phyloP scores from a whole-genome alignment of 2,888 invertebrate species.

The Pammene aurita region DNA sequence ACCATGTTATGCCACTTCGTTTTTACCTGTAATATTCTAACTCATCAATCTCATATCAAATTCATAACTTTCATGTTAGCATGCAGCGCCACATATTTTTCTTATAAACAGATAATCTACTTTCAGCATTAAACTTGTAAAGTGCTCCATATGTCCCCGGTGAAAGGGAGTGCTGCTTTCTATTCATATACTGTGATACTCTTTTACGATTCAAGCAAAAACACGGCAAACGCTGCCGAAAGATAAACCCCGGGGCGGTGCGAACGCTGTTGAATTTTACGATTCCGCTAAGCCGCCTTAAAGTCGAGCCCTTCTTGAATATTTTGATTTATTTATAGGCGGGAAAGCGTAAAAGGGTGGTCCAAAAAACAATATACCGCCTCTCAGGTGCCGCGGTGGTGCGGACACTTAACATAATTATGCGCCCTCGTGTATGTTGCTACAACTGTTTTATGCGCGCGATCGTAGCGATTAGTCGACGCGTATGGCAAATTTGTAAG shows the following conservation, averaged over 20 bases:
- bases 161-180: conserved; percentile 75
- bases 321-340: conserved; percentile 84
- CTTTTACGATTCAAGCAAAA: conserved; percentile 80
- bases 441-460: conserved; percentile 33
- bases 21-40: background rate
- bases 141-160: conserved; percentile 73
- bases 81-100: conserved; percentile 52
- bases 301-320: conserved; percentile 82
- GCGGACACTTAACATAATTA: conserved; percentile 68
- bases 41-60: conserved; percentile 25
- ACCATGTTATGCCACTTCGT: background rate
- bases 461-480: conserved; percentile 17
- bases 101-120: conserved; percentile 68
- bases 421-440: conserved; percentile 57
- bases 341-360: conserved; percentile 80
- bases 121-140: conserved; percentile 72
- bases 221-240: conserved; percentile 73
- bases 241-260: conserved; percentile 78
- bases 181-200: conserved; percentile 79
- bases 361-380: conserved; percentile 78
- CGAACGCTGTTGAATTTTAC: conserved; percentile 82
- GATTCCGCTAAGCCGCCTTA: conserved; percentile 83
- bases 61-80: conserved; percentile 45
- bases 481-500: background rate
- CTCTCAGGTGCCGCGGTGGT: conserved; percentile 62